phyloP scores from a whole-genome alignment of 2,797 vertebrate species.

The Ctenochaetus hawaiiensis region DNA sequence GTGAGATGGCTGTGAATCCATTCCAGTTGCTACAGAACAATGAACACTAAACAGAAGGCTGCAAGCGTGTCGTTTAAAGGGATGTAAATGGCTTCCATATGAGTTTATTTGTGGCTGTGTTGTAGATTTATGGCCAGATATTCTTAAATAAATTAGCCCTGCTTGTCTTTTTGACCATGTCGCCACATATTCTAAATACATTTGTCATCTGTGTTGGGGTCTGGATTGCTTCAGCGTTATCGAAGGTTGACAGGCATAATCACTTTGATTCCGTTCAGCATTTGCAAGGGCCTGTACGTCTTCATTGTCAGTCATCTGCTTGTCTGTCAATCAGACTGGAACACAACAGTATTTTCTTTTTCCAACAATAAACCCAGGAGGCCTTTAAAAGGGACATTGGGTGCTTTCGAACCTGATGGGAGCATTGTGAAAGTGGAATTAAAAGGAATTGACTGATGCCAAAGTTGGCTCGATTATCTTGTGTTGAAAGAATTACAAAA shows the following conservation, averaged over 20 bases:
- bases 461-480: constrained; percentile 16
- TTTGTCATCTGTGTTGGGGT: constrained; percentile 40
- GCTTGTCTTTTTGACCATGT: constrained; percentile 56
- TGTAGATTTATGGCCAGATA: constrained; percentile 58
- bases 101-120: constrained; percentile 63
- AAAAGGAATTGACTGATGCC: constrained; percentile 29
- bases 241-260: constrained; percentile 55
- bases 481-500: constrained; percentile 28
- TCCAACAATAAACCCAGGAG: constrained; percentile 42
- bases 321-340: constrained; percentile 34
- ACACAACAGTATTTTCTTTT: constrained; percentile 26
- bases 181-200: constrained; percentile 47
- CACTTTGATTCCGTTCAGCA: constrained; percentile 45
- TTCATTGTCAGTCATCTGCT: constrained; percentile 33
- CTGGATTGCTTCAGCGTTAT: constrained; percentile 55
- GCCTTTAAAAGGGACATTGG: constrained; percentile 15
- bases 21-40: constrained; percentile 55
- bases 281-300: constrained; percentile 22
- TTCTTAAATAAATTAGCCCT: constrained; percentile 51
- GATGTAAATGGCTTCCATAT: constrained; percentile 54
- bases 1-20: constrained; percentile 50
- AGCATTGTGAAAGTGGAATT: constrained; percentile 41
- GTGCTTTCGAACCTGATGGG: constrained; percentile 28
- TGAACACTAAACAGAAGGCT: constrained; percentile 66
- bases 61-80: constrained; percentile 34